Conservation (phyloP, 2,888 invertebrate species). For the Aromia moschata region DNA sequence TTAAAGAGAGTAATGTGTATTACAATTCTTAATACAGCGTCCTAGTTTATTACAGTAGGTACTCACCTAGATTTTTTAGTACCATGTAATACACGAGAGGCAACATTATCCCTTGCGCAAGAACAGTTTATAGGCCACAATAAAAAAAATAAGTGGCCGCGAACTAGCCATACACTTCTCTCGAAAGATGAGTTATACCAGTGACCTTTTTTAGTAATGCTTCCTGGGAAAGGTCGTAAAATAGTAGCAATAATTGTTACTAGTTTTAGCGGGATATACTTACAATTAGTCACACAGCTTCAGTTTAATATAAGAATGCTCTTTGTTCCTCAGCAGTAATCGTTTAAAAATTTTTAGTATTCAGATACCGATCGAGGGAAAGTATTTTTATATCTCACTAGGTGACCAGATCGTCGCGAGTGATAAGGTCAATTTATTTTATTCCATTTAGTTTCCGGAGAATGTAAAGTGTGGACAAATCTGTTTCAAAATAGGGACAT, state of each 20-base stretch:
- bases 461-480: too few species aligned
- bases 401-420: too few species aligned
- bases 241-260: slow-evolving; percentile 7
- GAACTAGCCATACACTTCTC: not conserved
- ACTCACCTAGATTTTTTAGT: too few species aligned
- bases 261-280: slow-evolving; percentile 4
- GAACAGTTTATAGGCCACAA: not conserved
- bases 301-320: not conserved
- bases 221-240: slow-evolving; percentile 12
- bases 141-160: not conserved
- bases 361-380: not conserved
- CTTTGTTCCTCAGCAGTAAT: not conserved
- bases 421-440: too few species aligned
- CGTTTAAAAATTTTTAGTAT: slow-evolving; percentile 26
- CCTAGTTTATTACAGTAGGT: too few species aligned
- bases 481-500: too few species aligned
- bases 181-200: not conserved
- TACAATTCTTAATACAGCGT: too few species aligned
- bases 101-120: too few species aligned
- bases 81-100: too few species aligned
- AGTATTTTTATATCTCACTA: too few species aligned
- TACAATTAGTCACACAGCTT: slow-evolving; percentile 8
- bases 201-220: slow-evolving; percentile 9
- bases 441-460: too few species aligned
- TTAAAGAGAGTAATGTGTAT: too few species aligned